Percentiles rank a stretch among this genome's conserved stretches.
Evolutionary conservation across 2,888 invertebrate species (phyloP).

Genomic region (Athrips mouffetella): DNA sequence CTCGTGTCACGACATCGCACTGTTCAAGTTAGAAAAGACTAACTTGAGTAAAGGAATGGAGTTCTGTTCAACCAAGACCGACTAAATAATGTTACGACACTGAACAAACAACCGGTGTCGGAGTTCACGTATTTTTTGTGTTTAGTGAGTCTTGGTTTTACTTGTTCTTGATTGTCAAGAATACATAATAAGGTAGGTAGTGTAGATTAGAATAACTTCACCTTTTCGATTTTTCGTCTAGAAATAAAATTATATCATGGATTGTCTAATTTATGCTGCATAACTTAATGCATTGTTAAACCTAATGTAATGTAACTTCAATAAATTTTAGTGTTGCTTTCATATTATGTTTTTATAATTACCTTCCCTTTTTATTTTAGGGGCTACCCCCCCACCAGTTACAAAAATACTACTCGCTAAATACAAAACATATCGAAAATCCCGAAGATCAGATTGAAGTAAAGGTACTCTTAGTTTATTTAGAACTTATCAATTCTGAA

Average conservation of each 20-base stretch:
- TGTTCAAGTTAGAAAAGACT: constrained; percentile 78
- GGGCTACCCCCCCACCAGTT: too few species aligned
- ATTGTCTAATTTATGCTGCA: constrained; percentile 42
- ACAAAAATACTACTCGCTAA: too few species aligned
- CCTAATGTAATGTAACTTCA: constrained; percentile 59
- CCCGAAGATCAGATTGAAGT: too few species aligned
- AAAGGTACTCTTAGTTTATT: too few species aligned
- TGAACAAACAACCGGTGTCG: constrained; percentile 45
- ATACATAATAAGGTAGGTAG: constrained; percentile 30
- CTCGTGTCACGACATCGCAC: constrained; percentile 70
- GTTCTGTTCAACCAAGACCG: constrained; percentile 79
- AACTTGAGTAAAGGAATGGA: constrained; percentile 74
- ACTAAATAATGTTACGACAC: constrained; percentile 70
- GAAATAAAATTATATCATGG: constrained; percentile 23
- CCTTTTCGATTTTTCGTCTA: constrained; percentile 18
- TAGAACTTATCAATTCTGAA: too few species aligned
- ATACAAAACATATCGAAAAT: too few species aligned
- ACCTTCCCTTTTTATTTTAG: too few species aligned
- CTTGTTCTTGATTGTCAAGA: constrained; percentile 58
- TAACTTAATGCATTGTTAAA: constrained; percentile 53
- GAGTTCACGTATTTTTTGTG: constrained; percentile 60
- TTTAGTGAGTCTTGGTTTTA: constrained; percentile 80
- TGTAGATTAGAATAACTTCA: constrained; percentile 31
- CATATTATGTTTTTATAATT: constrained; percentile 26
- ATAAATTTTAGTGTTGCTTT: constrained; percentile 70